Conservation (phyloP, 2,113 vertebrate genomes). For the Eidolon helvum region DNA sequence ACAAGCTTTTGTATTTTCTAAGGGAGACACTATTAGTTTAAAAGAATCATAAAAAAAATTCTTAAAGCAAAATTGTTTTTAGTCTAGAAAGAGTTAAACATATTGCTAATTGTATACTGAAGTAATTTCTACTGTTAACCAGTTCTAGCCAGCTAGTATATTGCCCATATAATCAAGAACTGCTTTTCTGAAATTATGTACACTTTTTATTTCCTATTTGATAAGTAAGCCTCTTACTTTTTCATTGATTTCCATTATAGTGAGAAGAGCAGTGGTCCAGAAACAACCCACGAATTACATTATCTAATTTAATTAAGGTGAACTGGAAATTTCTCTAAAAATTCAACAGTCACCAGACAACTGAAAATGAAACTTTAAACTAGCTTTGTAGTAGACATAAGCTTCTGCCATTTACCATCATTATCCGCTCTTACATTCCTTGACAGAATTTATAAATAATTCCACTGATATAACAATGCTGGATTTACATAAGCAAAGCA, state of each 20-base stretch:
- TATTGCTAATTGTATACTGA: neutral
- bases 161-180: conserved; percentile 61
- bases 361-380: conserved; percentile 66
- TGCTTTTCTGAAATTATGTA: conserved; percentile 77
- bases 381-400: conserved; percentile 40
- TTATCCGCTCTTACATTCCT: neutral
- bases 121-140: neutral
- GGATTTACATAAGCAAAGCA: neutral
- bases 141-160: conserved; percentile 21
- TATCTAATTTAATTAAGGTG: conserved; percentile 84
- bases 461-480: neutral
- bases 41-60: neutral
- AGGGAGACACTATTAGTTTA: neutral
- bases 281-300: conserved; percentile 81
- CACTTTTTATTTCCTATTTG: conserved; percentile 74
- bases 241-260: conserved; percentile 83
- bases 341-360: conserved; percentile 71
- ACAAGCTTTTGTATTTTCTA: neutral
- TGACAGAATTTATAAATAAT: conserved; percentile 55
- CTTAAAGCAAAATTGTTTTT: neutral
- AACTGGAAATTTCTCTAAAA: conserved; percentile 77
- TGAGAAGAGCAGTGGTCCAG: conserved; percentile 79
- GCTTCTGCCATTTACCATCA: conserved; percentile 36
- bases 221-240: conserved; percentile 78
- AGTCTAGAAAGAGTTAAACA: conserved; percentile 14